Evolutionary conservation across 2,797 vertebrate genomes (phyloP), one percentile per base, ranked within the genome.

Genomic region (Catamblyrhynchus diadema): DNA sequence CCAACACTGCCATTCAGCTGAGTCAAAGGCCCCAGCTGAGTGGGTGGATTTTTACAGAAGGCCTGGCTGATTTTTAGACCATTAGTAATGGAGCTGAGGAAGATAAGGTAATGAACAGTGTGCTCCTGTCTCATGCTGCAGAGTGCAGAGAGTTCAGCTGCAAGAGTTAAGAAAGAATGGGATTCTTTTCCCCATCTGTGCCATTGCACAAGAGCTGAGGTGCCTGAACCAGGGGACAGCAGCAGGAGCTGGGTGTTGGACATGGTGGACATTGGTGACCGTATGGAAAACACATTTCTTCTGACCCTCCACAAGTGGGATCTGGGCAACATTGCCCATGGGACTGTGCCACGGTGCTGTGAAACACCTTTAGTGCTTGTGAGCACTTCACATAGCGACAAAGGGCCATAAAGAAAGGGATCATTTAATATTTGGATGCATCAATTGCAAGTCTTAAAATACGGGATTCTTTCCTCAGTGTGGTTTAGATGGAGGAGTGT

Each of bases 21-120:
- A 96, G 89, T 97, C 96, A 96, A 94, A 75, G 80, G 92, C 72
- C 86, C 87, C 64, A 33, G 93, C 93, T 92, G 94, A 91, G 95
- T 96, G 95, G 96, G 95, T 95, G 95, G 95, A 96, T 96, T 95
- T 90, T 93, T 90, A 75, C 82, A 91, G 94, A 91, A 95, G 95
- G 95, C 93, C 87, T 94, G 96, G 91, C 95, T 96, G 47, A 97
- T 97, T 95, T 96, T 94, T 94, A 96, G 95, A 96, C 96, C 93
- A 96, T 97, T 97, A 97, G 87, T 97, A 97, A 95, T 83, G 87
- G 22, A 95, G 92, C 42, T 88, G 88, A 56, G 67, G 86, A 90
- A 94, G 92, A 96, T 90, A 93, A 96, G 90, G 93, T 92, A 86
- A 94, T 92, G 92, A 92, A 82, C 48, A 50, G 82, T 72, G 62